Evolutionary conservation across 2,888 invertebrate genomes (phyloP).

Genomic region (Lasiommata megera): DNA sequence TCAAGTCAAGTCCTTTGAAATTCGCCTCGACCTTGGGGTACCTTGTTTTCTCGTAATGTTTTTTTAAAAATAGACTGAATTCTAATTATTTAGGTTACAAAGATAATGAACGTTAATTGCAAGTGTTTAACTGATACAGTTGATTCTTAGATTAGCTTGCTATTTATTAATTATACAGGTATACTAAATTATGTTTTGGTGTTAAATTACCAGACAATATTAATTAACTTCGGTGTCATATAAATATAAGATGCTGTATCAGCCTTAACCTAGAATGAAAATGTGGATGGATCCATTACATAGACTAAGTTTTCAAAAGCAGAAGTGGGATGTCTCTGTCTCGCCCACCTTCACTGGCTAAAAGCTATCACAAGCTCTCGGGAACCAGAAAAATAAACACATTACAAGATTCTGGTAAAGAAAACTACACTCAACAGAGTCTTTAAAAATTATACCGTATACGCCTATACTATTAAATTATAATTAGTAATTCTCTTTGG

Average conservation of each 20-base stretch:
- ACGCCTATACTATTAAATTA: conserved; percentile 31
- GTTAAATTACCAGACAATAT: background rate
- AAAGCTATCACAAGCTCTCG: conserved; percentile 45
- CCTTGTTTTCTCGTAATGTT: background rate
- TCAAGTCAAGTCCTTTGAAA: too few relatives aligned
- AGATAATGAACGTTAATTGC: background rate
- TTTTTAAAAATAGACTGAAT: background rate
- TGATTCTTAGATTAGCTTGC: conserved; percentile 3
- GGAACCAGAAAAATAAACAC: conserved; percentile 18
- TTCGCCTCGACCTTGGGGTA: too few relatives aligned
- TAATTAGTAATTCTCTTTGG: conserved; percentile 47
- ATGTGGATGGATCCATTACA: conserved; percentile 72
- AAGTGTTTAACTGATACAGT: conserved; percentile 7
- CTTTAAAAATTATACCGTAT: conserved; percentile 23
- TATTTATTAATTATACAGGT: background rate
- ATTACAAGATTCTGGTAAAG: conserved; percentile 38
- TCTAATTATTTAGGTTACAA: background rate
- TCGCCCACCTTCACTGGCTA: conserved; percentile 62
- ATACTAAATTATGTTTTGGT: background rate
- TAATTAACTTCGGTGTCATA: conserved; percentile 4
- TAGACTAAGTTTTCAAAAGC: conserved; percentile 44
- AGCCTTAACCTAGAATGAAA: conserved; percentile 45
- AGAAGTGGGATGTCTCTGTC: conserved; percentile 58
- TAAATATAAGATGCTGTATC: conserved; percentile 39
- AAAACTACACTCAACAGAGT: conserved; percentile 22